Conservation (phyloP, 2,797 vertebrate species). For the Capromys pilorides region DNA sequence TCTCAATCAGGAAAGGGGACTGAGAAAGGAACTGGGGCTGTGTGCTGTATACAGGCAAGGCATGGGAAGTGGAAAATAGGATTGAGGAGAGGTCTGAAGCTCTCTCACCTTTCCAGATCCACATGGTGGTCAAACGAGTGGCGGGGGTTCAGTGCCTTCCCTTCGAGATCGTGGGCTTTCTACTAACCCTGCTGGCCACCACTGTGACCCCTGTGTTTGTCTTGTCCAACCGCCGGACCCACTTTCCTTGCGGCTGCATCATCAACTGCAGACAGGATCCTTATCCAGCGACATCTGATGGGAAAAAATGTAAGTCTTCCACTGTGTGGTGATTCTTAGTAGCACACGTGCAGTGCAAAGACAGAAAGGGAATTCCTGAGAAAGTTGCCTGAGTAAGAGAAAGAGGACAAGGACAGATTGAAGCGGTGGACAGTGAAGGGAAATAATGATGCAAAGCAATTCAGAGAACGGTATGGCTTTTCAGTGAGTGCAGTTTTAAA, state of each 20-base stretch:
- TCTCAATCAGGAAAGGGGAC: not conserved
- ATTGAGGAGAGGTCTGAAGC: conserved; percentile 55
- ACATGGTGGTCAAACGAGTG: conserved; percentile 91
- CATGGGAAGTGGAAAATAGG: not conserved
- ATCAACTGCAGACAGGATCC: conserved; percentile 92
- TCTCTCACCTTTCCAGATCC: conserved; percentile 88
- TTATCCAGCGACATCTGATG: conserved; percentile 78
- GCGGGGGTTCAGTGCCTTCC: conserved; percentile 88
- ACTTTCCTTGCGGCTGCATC: conserved; percentile 97
- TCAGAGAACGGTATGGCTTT: not conserved
- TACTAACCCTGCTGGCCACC: conserved; percentile 93
- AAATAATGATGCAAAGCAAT: not conserved
- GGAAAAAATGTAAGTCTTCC: conserved; percentile 86
- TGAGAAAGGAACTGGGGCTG: not conserved
- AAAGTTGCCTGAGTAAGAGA: not conserved
- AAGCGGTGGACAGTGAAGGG: not conserved
- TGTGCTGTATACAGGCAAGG: not conserved
- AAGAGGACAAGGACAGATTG: not conserved
- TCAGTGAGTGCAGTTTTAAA: conserved; percentile 4
- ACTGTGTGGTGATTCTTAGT: fast-evolving
- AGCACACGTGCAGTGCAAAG: not conserved
- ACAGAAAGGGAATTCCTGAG: not conserved
- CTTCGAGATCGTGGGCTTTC: conserved; percentile 93
- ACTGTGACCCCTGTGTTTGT: conserved; percentile 94
- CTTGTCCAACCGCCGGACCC: conserved; percentile 95